Conservation (phyloP, 2,113 vertebrate species). For the Scartelaos histophorus region DNA sequence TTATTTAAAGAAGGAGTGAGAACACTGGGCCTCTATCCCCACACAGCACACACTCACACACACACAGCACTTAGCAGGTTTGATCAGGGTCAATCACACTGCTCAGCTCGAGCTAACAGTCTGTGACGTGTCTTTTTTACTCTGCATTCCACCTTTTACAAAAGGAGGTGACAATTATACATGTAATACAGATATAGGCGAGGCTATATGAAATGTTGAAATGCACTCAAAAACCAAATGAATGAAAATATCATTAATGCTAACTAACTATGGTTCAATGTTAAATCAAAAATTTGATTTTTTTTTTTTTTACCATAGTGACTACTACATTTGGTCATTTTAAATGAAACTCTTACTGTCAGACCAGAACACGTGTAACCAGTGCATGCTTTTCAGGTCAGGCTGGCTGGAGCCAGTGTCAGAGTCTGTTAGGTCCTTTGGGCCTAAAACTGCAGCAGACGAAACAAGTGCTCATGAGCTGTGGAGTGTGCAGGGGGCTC, state of each 20-base stretch:
- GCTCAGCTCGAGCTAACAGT: constrained; percentile 49
- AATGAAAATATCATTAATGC: not conserved
- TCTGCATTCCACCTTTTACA: constrained; percentile 56
- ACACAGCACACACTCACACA: constrained; percentile 15
- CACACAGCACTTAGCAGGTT: constrained; percentile 37
- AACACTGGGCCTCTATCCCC: constrained; percentile 73
- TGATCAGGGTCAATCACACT: constrained; percentile 65
- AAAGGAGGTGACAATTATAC: not conserved
- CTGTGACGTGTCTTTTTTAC: constrained; percentile 52
- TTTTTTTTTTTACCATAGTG: not conserved
- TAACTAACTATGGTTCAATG: not conserved
- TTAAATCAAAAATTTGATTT: not conserved
- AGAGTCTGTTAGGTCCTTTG: constrained; percentile 1
- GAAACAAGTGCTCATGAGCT: constrained; percentile 19
- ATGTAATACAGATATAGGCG: not conserved
- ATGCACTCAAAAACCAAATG: too few species aligned
- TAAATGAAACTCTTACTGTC: not conserved
- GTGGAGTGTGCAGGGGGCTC: not conserved
- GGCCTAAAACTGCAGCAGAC: constrained; percentile 4
- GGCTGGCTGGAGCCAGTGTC: constrained; percentile 11
- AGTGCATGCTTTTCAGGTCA: constrained; percentile 4
- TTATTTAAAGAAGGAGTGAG: constrained; percentile 56
- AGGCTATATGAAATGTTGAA: too few species aligned
- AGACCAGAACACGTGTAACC: constrained; percentile 1
- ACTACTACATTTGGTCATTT: not conserved